Conservation (phyloP, 2,888 invertebrate species). For the Platycheirus rosarum region DNA sequence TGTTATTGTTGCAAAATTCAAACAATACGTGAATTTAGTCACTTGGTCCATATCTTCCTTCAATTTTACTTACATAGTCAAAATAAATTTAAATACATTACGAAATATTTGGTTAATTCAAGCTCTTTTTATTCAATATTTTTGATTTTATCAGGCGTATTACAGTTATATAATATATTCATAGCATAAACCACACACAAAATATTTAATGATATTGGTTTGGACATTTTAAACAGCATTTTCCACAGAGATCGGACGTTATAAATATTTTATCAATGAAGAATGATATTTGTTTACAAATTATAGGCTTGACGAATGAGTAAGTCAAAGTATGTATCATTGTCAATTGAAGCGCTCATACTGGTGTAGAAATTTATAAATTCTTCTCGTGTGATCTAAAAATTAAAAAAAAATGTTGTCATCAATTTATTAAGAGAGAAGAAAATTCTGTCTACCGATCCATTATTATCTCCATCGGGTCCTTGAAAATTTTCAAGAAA, state of each 20-base stretch:
- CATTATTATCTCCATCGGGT: constrained; percentile 86
- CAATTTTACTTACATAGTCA: too few relatives aligned
- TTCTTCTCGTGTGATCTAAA: constrained; percentile 94
- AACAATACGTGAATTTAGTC: too few relatives aligned
- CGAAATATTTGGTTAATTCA: not conserved
- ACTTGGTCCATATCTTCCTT: too few relatives aligned
- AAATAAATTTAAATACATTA: too few relatives aligned
- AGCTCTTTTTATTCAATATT: not conserved
- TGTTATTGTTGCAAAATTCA: too few relatives aligned
- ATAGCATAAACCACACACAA: not conserved
- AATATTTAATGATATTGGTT: not conserved
- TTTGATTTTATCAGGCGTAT: not conserved
- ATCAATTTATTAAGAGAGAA: not conserved
- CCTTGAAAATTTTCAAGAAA: constrained; percentile 94
- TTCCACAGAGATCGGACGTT: not conserved
- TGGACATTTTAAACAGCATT: not conserved
- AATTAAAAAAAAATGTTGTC: not conserved
- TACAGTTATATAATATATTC: not conserved
- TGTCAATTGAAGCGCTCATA: constrained; percentile 97
- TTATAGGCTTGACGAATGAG: constrained; percentile 97
- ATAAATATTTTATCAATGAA: not conserved
- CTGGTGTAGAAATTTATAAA: constrained; percentile 96
- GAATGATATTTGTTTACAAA: constrained; percentile 24
- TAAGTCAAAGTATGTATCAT: constrained; percentile 96
- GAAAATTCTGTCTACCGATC: constrained; percentile 85